Percentiles rank a stretch among this genome's conserved stretches.
Conservation (phyloP, 2,797 vertebrate species). For the Sebastes dallii region DNA sequence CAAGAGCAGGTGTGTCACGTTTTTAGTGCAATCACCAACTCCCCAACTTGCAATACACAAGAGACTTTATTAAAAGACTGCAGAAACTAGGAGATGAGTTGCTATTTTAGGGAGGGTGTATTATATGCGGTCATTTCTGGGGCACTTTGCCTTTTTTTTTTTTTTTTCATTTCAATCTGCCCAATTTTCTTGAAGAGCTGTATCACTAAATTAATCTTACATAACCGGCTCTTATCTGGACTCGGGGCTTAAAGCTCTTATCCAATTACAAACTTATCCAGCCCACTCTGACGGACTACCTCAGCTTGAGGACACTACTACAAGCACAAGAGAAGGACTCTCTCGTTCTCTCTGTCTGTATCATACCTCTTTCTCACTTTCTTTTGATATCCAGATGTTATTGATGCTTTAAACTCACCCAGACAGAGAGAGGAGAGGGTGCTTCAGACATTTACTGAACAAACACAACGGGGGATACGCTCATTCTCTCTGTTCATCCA, state of each 20-base stretch:
- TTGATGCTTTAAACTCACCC: conserved; percentile 14
- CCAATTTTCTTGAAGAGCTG: conserved; percentile 55
- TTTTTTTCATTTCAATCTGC: conserved; percentile 26
- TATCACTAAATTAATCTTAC: conserved; percentile 69
- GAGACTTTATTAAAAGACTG: conserved; percentile 22
- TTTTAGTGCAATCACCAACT: background rate
- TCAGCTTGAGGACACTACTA: conserved; percentile 30
- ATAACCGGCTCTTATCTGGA: conserved; percentile 63
- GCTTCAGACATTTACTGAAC: conserved; percentile 17
- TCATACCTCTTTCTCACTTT: conserved; percentile 32
- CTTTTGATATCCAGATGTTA: conserved; percentile 52
- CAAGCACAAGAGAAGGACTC: conserved; percentile 8
- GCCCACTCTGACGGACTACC: conserved; percentile 30
- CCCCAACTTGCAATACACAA: conserved; percentile 24
- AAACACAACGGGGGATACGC: conserved; percentile 13
- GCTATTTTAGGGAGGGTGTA: conserved; percentile 24
- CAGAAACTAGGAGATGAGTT: conserved; percentile 31
- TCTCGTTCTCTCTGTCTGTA: conserved; percentile 22
- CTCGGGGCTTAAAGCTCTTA: conserved; percentile 55
- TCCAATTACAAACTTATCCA: conserved; percentile 62
- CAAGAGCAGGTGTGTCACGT: background rate
- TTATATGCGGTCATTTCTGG: conserved; percentile 51
- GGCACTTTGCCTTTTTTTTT: conserved; percentile 5
- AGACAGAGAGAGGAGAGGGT: background rate
- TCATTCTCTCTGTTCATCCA: conserved; percentile 15